phyloP scores from a whole-genome alignment of 2,113 vertebrate species.

The Melospiza melodia region DNA sequence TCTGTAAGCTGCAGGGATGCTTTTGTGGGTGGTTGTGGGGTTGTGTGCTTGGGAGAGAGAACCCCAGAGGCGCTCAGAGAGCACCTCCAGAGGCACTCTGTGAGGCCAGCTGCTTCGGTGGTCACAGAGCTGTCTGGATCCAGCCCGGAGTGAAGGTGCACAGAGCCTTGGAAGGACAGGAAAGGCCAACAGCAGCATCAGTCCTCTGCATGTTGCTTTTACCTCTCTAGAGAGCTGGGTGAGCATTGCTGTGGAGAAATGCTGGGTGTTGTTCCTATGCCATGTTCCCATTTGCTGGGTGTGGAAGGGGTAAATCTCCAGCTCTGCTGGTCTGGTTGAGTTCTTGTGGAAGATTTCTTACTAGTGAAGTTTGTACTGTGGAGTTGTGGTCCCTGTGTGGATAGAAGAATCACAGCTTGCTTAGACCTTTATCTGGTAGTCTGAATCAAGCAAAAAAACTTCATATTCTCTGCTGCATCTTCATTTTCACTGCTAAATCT shows the following conservation, averaged over 20 bases:
- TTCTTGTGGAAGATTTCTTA: background rate
- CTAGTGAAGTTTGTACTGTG: background rate
- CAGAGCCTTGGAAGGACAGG: background rate
- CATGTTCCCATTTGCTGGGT: background rate
- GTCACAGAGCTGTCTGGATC: background rate
- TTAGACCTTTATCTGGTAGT: background rate
- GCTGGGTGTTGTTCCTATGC: background rate
- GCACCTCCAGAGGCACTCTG: background rate
- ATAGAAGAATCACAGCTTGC: background rate
- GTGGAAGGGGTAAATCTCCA: background rate
- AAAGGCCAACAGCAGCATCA: background rate
- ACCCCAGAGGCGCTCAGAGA: too few relatives aligned
- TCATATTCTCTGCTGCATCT: background rate
- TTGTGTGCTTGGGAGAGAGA: background rate
- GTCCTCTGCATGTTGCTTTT: background rate
- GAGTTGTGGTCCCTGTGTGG: background rate
- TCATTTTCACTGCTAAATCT: background rate
- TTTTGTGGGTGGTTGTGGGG: background rate
- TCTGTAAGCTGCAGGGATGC: background rate
- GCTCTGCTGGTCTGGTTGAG: background rate
- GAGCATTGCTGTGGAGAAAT: background rate
- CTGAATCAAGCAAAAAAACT: background rate
- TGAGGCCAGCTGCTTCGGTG: background rate
- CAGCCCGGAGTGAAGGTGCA: background rate
- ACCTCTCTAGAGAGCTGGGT: background rate